These are phyloP conservation scores for Galeopsomyia nigrocyanea DNA, from an alignment of 2,888 invertebrate species.

Conservation along the genomic window DNA sequence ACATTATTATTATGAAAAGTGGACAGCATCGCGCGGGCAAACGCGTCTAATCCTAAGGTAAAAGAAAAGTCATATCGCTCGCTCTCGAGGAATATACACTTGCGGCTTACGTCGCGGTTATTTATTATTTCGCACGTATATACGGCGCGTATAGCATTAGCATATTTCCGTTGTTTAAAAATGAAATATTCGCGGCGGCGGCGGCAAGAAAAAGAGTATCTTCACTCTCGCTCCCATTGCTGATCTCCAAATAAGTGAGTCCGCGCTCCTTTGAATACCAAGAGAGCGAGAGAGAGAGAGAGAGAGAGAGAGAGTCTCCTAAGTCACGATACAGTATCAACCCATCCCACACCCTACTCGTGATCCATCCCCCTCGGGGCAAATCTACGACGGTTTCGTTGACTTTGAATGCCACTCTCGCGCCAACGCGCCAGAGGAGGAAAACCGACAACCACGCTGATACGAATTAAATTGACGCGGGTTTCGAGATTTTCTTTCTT, in stretches of 20 bases:
- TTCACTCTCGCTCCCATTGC: constrained; percentile 52
- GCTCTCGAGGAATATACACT: constrained; percentile 27
- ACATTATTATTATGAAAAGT: too few relatives aligned
- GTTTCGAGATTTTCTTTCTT: too few relatives aligned
- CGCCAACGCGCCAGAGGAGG: too few relatives aligned
- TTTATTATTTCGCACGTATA: constrained; percentile 65
- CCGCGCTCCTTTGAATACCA: constrained; percentile 66
- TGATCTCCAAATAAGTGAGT: constrained; percentile 69
- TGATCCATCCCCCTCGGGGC: not conserved
- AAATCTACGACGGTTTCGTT: not conserved
- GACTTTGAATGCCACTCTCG: too few relatives aligned
- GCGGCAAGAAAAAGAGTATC: constrained; percentile 56
- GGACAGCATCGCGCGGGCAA: too few relatives aligned
- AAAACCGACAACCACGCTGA: too few relatives aligned
- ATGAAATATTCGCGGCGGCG: constrained; percentile 66
- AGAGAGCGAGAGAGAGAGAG: constrained; percentile 40
- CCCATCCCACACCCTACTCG: not conserved
- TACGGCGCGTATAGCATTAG: constrained; percentile 63
- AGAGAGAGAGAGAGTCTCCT: not conserved
- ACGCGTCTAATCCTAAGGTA: too few relatives aligned
- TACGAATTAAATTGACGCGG: too few relatives aligned
- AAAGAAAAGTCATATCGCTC: constrained; percentile 46
- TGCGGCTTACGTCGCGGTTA: constrained; percentile 60
- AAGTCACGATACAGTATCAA: constrained; percentile 25
- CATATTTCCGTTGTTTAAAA: constrained; percentile 70